These are phyloP conservation scores for Altica lythri DNA, from an alignment of 2,888 invertebrate genomes.

Conservation along the genomic window DNA sequence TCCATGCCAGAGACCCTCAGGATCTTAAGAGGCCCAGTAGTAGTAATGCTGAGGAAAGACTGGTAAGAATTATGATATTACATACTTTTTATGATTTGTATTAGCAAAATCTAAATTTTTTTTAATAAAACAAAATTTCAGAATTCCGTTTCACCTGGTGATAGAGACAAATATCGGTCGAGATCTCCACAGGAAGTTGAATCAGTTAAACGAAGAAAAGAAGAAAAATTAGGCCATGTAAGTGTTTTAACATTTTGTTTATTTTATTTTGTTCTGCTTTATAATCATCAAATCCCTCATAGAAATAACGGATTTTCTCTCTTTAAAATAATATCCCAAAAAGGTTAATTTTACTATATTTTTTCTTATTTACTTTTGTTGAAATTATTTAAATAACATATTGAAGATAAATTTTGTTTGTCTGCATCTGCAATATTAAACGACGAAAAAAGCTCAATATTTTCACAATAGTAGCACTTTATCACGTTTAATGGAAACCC, in stretches of 20 bases:
- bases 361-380: too few species aligned
- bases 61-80: slow-evolving; percentile 44
- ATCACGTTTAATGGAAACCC: slow-evolving; percentile 8
- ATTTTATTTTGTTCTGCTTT: too few species aligned
- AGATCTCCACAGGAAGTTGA: slow-evolving; percentile 73
- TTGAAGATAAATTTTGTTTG: too few species aligned
- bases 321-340: too few species aligned
- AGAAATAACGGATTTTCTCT: too few species aligned
- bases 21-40: slow-evolving; percentile 54
- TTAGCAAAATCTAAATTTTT: too few species aligned
- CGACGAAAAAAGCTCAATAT: neutral
- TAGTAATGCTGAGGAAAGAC: slow-evolving; percentile 56
- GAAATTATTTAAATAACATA: too few species aligned
- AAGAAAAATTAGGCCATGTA: slow-evolving; percentile 77
- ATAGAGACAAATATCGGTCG: slow-evolving; percentile 81
- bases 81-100: too few species aligned
- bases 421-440: slow-evolving; percentile 1
- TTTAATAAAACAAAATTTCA: too few species aligned
- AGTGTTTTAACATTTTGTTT: slow-evolving; percentile 10
- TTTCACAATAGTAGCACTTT: slow-evolving; percentile 5
- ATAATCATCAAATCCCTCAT: too few species aligned
- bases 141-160: slow-evolving; percentile 86
- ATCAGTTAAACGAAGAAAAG: slow-evolving; percentile 75
- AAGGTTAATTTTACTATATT: too few species aligned
- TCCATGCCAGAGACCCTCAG: slow-evolving; percentile 49